These are phyloP conservation scores for Melangyna quadrimaculata DNA, from an alignment of 2,888 invertebrate species.

Conservation along the genomic window DNA sequence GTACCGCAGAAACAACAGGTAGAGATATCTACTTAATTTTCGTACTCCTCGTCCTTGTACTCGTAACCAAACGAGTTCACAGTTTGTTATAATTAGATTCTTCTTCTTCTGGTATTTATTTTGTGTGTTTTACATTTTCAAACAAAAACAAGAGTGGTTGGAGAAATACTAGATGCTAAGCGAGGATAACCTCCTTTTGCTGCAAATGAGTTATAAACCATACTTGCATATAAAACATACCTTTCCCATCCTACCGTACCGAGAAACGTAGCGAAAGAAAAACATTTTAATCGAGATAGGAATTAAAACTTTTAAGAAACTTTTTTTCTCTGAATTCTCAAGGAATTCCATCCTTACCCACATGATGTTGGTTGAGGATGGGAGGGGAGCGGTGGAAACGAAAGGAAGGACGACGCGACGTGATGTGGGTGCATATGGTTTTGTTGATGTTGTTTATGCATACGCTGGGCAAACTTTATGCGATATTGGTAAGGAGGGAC, in stretches of 20 bases:
- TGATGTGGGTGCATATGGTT: background rate
- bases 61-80: background rate
- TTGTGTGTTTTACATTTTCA: constrained; percentile 38
- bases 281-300: constrained; percentile 9
- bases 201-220: background rate
- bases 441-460: background rate
- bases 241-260: background rate
- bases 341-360: background rate
- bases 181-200: background rate
- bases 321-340: background rate
- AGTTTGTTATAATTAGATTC: constrained; percentile 43
- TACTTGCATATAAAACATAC: background rate
- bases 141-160: background rate
- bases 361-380: background rate
- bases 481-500: background rate
- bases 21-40: background rate
- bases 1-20: background rate
- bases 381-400: background rate
- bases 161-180: no score
- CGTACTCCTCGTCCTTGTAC: no score
- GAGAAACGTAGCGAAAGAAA: background rate
- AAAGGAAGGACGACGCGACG: no score
- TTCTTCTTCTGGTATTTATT: constrained; percentile 23
- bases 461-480: background rate
- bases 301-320: constrained; percentile 1